Evolutionary conservation across 2,888 invertebrate genomes (phyloP).

Genomic region (Drosophila mettleri): DNA sequence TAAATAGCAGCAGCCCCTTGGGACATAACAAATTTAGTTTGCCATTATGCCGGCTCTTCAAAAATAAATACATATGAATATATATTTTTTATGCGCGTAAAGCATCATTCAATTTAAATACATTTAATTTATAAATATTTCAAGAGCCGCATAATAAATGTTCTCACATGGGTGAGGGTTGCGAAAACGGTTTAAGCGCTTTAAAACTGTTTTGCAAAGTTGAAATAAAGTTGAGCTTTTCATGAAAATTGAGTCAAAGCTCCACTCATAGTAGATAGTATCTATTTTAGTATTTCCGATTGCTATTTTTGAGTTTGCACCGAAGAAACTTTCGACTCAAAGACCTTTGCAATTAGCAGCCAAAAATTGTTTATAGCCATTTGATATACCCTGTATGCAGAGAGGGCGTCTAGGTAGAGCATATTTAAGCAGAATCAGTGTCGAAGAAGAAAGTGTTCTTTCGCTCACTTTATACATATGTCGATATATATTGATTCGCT

Average conservation of each 20-base stretch:
- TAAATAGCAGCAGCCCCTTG: slow-evolving; percentile 21
- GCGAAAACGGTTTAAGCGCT: neutral
- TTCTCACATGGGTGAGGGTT: neutral
- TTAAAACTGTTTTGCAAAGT: neutral
- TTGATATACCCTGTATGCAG: neutral
- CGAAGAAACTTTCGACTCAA: neutral
- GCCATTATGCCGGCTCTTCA: neutral
- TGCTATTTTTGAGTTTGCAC: neutral
- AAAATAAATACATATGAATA: neutral
- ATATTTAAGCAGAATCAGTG: neutral
- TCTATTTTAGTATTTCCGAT: neutral
- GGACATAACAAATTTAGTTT: neutral
- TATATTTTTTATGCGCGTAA: neutral
- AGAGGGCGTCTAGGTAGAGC: no score
- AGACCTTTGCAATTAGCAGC: neutral
- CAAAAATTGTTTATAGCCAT: neutral
- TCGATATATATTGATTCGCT: no score
- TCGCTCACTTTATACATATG: no score
- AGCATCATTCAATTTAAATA: slow-evolving; percentile 10
- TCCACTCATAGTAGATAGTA: neutral
- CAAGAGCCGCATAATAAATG: slow-evolving; percentile 8
- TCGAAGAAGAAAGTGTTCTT: no score
- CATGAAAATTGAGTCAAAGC: neutral
- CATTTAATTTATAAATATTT: slow-evolving; percentile 16
- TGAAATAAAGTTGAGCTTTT: neutral